Evolutionary conservation across 2,888 invertebrate genomes (phyloP).

Genomic region (Epicampocera succincta): DNA sequence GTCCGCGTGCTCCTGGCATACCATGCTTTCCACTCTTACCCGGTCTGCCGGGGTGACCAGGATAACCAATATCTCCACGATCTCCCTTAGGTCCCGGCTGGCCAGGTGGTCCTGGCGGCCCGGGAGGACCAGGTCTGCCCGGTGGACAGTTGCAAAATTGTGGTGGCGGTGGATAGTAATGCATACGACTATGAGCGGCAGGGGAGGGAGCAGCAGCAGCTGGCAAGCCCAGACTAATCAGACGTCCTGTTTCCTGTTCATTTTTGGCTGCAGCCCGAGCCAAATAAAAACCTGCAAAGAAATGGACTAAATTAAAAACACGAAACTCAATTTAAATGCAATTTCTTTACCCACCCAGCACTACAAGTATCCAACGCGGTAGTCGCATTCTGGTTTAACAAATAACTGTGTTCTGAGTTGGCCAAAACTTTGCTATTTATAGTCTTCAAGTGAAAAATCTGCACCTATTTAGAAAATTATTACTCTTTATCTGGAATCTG

Average conservation of each 20-base stretch:
- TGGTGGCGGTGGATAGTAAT: constrained; percentile 26
- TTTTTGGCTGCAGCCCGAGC: not conserved
- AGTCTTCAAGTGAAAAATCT: constrained; percentile 11
- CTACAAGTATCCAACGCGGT: constrained; percentile 10
- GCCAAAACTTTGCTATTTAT: constrained; percentile 19
- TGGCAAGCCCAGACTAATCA: not conserved
- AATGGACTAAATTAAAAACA: constrained; percentile 3
- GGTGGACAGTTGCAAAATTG: constrained; percentile 57
- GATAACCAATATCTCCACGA: constrained; percentile 40
- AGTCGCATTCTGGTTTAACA: constrained; percentile 38
- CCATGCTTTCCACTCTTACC: constrained; percentile 42
- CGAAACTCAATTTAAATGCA: not conserved
- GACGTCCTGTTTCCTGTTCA: constrained; percentile 30
- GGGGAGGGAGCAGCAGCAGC: not conserved
- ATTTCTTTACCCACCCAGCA: constrained; percentile 47
- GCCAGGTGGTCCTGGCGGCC: constrained; percentile 44
- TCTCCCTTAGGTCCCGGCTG: constrained; percentile 47
- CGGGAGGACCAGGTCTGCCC: constrained; percentile 35
- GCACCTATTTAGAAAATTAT: not conserved
- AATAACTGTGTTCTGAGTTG: constrained; percentile 14
- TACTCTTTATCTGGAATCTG: not conserved
- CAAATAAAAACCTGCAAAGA: constrained; percentile 20
- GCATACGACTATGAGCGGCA: not conserved
- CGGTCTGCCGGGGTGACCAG: constrained; percentile 27
- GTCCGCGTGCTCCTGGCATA: constrained; percentile 27